Conservation (phyloP, 2,113 vertebrate species). For the Pagrus major region DNA sequence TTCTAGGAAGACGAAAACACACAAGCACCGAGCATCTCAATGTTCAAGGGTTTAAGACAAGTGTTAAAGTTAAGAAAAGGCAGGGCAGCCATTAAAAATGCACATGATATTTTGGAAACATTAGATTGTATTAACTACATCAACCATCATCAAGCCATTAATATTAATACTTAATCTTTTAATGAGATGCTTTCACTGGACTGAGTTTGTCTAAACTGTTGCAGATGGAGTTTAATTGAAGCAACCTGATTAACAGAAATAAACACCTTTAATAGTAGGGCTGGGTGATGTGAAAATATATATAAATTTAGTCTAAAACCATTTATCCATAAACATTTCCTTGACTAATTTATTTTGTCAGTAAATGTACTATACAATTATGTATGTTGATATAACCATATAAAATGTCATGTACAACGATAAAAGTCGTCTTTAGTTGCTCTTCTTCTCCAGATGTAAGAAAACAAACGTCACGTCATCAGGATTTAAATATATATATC, state of each 20-base stretch:
- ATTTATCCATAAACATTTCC: too few species aligned
- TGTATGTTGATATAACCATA: too few species aligned
- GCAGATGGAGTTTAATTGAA: background rate
- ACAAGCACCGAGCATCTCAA: background rate
- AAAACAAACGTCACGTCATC: too few species aligned
- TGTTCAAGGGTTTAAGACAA: background rate
- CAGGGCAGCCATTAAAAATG: background rate
- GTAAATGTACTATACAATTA: too few species aligned
- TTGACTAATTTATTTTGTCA: too few species aligned
- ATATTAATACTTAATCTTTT: background rate
- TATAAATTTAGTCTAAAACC: too few species aligned
- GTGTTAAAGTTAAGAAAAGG: background rate
- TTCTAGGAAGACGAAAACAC: conserved; percentile 31
- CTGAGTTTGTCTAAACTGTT: background rate
- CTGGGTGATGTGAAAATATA: background rate
- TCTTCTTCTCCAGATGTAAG: too few species aligned
- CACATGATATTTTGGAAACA: background rate
- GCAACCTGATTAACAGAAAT: background rate
- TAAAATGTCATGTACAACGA: too few species aligned
- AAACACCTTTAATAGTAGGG: background rate
- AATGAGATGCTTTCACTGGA: background rate
- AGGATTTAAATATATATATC: too few species aligned
- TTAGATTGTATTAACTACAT: background rate
- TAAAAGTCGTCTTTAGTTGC: too few species aligned
- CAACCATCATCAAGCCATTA: background rate